Evolutionary conservation across 1,140 invertebrate genomes (phyloP).

Genomic region (Papilio polytes): DNA sequence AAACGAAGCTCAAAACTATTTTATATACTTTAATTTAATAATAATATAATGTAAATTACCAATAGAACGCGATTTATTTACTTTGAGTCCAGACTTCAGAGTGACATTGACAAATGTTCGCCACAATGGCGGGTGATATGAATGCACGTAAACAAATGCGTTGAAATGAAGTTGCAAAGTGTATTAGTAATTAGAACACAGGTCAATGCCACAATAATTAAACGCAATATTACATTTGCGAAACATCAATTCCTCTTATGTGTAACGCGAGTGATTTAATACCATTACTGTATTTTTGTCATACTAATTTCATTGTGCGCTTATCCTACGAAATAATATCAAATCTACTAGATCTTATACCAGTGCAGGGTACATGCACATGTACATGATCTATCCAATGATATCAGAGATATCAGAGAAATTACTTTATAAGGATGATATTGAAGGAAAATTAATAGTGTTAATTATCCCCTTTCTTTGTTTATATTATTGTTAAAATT

Average conservation of each 20-base stretch:
- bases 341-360: neutral
- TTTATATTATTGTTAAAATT: neutral
- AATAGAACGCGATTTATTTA: constrained; percentile 49
- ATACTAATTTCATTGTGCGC: neutral
- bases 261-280: neutral
- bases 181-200: constrained; percentile 42
- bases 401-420: neutral
- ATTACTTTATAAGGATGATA: neutral
- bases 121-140: constrained; percentile 49
- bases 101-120: constrained; percentile 48
- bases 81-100: constrained; percentile 42
- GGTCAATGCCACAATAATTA: constrained; percentile 46
- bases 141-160: constrained; percentile 46
- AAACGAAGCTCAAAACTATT: neutral
- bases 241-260: neutral
- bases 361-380: neutral
- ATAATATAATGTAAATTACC: neutral
- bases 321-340: neutral
- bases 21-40: neutral
- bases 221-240: neutral
- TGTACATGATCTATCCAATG: neutral
- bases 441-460: neutral
- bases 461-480: neutral
- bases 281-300: neutral
- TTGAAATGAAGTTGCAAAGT: constrained; percentile 41